phyloP scores from a whole-genome alignment of 2,888 invertebrate genomes.

The Thalpophila matura region DNA sequence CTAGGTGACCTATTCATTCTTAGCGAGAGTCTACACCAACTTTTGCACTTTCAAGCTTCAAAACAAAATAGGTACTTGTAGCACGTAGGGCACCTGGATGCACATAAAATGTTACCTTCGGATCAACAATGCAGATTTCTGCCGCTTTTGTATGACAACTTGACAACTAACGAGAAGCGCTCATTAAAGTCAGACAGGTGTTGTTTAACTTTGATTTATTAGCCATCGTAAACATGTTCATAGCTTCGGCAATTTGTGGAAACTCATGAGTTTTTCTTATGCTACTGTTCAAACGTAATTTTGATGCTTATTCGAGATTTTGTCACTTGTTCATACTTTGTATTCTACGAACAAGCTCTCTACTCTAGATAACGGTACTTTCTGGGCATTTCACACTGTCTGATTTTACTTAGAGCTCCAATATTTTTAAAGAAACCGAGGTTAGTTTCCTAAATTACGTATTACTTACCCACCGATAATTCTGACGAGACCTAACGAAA shows the following conservation, averaged over 20 bases:
- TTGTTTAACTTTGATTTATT: conserved; percentile 55
- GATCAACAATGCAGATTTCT: conserved; percentile 55
- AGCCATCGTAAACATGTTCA: conserved; percentile 37
- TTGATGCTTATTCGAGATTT: not conserved
- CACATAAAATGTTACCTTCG: conserved; percentile 50
- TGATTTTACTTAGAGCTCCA: not conserved
- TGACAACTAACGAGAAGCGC: conserved; percentile 37
- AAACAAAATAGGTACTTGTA: conserved; percentile 11
- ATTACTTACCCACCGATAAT: conserved; percentile 14
- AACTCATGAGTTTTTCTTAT: conserved; percentile 35
- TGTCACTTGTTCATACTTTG: conserved; percentile 1
- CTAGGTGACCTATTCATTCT: not conserved
- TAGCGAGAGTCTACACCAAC: not conserved
- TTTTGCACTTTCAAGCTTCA: not conserved
- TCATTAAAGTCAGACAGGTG: conserved; percentile 51
- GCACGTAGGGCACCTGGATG: conserved; percentile 11
- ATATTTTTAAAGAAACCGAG: not conserved
- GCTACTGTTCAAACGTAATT: conserved; percentile 27
- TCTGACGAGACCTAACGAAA: not conserved
- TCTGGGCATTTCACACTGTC: not conserved
- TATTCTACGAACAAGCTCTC: not conserved
- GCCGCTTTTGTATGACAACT: conserved; percentile 40
- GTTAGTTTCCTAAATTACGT: too few relatives aligned
- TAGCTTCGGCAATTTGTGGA: conserved; percentile 24
- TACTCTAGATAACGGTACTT: not conserved